A percentile compares a stretch with the other conserved stretches of the same genome.
phyloP scores from a whole-genome alignment of 2,888 invertebrate species.

The Pantelozetes paolii region DNA sequence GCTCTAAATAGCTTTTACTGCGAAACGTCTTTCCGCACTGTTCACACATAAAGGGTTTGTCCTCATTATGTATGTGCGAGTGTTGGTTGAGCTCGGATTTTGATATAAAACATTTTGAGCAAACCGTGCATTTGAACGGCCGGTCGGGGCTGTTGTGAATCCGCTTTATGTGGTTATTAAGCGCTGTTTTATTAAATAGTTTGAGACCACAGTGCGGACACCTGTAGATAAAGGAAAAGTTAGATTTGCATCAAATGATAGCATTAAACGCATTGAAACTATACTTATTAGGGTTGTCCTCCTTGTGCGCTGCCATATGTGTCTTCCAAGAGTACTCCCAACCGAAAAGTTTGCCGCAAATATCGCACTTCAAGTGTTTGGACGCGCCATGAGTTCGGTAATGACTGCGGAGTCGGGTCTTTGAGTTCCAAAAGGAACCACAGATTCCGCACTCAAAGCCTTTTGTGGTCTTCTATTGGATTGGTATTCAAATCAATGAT shows the following conservation, averaged over 20 bases:
- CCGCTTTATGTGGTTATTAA: slow-evolving; percentile 47
- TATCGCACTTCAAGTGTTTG: slow-evolving; percentile 44
- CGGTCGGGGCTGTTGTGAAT: slow-evolving; percentile 46
- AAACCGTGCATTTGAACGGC: slow-evolving; percentile 47
- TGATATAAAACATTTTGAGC: slow-evolving; percentile 47
- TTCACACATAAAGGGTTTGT: slow-evolving; percentile 49
- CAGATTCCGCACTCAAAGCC: slow-evolving; percentile 30
- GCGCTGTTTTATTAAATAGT: slow-evolving; percentile 47
- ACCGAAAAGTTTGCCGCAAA: slow-evolving; percentile 45
- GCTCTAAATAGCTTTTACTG: slow-evolving; percentile 46
- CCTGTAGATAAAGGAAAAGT: too few species aligned
- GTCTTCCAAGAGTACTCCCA: slow-evolving; percentile 45
- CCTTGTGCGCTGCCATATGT: slow-evolving; percentile 45
- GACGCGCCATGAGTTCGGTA: slow-evolving; percentile 43
- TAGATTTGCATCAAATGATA: too few species aligned
- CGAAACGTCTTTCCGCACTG: slow-evolving; percentile 49
- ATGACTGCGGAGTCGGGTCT: slow-evolving; percentile 43
- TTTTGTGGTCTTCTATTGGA: slow-evolving; percentile 1
- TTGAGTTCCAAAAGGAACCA: slow-evolving; percentile 26
- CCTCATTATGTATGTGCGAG: slow-evolving; percentile 48
- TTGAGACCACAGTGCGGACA: slow-evolving; percentile 46
- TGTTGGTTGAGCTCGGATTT: slow-evolving; percentile 48
- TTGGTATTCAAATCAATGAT: background rate
- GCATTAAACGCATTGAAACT: too few species aligned
- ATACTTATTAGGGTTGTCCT: slow-evolving; percentile 46